phyloP scores from a whole-genome alignment of 2,113 vertebrate genomes.

The Alouatta palliata region DNA sequence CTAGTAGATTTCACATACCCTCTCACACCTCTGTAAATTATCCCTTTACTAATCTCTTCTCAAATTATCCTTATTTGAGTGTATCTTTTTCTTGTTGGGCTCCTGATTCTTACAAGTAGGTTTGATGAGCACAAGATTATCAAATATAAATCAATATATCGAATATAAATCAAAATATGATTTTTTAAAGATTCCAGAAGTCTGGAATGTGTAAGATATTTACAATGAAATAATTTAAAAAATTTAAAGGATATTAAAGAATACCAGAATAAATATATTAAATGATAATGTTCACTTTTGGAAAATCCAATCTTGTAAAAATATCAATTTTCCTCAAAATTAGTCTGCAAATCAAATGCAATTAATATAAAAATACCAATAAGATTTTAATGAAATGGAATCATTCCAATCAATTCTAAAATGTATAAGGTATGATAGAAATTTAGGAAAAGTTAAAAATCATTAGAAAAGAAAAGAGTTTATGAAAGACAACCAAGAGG shows the following conservation, averaged over 20 bases:
- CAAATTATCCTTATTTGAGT: background rate
- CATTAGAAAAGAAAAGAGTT: background rate
- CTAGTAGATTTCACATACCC: background rate
- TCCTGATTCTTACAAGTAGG: background rate
- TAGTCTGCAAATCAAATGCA: background rate
- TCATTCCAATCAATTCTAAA: background rate
- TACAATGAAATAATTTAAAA: background rate
- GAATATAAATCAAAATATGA: background rate
- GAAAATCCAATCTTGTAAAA: background rate
- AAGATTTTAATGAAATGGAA: background rate
- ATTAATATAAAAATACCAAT: background rate
- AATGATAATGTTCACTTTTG: background rate
- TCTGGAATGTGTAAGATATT: background rate
- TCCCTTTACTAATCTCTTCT: background rate
- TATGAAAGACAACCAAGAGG: background rate
- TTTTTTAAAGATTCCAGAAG: background rate
- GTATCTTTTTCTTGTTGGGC: background rate
- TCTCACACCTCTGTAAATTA: background rate
- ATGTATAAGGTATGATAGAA: background rate
- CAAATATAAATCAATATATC: background rate
- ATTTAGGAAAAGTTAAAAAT: background rate
- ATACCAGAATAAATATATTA: background rate
- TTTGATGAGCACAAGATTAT: background rate
- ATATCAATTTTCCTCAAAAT: background rate
- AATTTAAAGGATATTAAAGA: background rate